Evolutionary conservation across 1,140 invertebrate species (phyloP), one percentile per base, ranked within the genome.

Genomic region (Rhizoglyphus robini): DNA sequence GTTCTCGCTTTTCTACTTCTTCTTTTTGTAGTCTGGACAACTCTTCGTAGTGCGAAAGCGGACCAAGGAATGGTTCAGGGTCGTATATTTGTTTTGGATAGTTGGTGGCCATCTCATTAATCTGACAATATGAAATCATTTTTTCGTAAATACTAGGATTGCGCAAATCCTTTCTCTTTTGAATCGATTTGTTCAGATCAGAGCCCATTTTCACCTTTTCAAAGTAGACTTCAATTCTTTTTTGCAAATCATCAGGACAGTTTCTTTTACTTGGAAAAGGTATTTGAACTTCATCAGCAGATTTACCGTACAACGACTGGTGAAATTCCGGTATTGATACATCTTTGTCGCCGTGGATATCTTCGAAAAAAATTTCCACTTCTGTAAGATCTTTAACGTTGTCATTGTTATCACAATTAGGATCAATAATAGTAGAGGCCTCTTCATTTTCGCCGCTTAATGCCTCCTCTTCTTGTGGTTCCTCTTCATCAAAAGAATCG

Each of bases 81-180:
- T 96, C 88, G 77, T 91, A 96, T 38, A 92, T 84, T 68, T 90
- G 86, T 69, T 76, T 72, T 15, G 90, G 87, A 80, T 93, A 96
- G 78, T 96, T 96, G 20, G 91, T 95, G 69, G 92, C 92, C 71
- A 94, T 80, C 78, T 96, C 92, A 79, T 96, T 92, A 57, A 97
- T 92, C 69, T 84, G 84, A 80, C 90, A 93, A 79, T 87, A 92
- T 68, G 90, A 85, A 71, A 97, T 92, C 0, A 96, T 76, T 75
- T 96, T 96, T 74, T 96, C 91, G 78, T 96, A 97, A 74, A 97
- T 97, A 72, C 90, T 78, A 11, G 92, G 93, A 80, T 97, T 97
- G 61, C 92, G 81, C 73, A 96, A 96, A 72, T 88, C 87, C 76
- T 96, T 96, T 68, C 87, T 83, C 65, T 86, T 83, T 74, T 95